Evolutionary conservation across 2,113 vertebrate genomes (phyloP).

Genomic region (Aleadryas rufinucha): DNA sequence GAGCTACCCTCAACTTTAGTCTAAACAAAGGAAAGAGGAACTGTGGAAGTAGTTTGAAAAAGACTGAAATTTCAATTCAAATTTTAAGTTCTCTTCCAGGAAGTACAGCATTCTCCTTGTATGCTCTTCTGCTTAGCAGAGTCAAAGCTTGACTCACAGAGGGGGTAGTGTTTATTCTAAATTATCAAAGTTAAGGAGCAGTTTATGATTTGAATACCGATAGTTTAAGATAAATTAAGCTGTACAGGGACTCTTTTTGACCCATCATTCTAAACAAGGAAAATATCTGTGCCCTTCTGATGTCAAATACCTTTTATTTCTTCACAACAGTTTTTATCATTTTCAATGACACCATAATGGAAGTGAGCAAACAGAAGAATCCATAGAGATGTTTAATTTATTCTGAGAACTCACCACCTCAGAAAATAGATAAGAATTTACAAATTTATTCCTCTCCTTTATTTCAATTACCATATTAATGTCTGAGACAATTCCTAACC

Average conservation of each 20-base stretch:
- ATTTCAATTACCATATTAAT: slow-evolving; percentile 4
- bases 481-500: background rate
- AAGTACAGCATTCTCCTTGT: background rate
- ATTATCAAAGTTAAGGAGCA: background rate
- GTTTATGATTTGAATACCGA: background rate
- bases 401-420: background rate
- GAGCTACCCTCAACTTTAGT: background rate
- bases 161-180: background rate
- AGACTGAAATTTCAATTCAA: background rate
- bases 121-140: background rate
- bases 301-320: background rate
- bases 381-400: background rate
- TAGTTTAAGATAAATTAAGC: background rate
- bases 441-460: background rate
- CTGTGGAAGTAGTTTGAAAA: background rate
- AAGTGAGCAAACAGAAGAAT: background rate
- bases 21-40: background rate
- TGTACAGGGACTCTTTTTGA: background rate
- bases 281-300: background rate
- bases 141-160: background rate
- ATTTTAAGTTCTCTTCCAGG: background rate
- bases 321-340: background rate
- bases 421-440: background rate
- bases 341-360: background rate
- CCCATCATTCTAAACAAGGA: background rate